phyloP scores from a whole-genome alignment of 2,888 invertebrate genomes.

The Bursaphelenchus okinawaensis region DNA sequence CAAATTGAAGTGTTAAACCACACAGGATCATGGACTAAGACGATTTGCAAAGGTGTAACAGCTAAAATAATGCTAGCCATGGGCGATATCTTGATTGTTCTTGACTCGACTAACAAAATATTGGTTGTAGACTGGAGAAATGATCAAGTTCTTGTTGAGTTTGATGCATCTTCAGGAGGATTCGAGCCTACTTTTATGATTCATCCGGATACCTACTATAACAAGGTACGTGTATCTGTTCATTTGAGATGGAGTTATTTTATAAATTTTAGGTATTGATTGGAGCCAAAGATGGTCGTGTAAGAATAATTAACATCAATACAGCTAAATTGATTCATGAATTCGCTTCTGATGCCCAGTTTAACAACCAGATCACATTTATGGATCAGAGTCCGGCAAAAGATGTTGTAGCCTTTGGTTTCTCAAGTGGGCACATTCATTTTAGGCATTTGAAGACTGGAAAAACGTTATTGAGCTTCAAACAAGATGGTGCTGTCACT shows the following conservation, averaged over 20 bases:
- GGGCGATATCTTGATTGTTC: conserved; percentile 27
- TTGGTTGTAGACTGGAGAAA: conserved; percentile 34
- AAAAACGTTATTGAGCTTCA: conserved; percentile 74
- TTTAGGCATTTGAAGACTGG: conserved; percentile 82
- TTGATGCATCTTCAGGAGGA: conserved; percentile 30
- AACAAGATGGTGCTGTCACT: conserved; percentile 72
- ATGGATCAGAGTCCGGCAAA: conserved; percentile 83
- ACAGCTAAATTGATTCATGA: conserved; percentile 61
- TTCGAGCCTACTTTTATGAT: conserved; percentile 77
- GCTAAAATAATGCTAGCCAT: conserved; percentile 27
- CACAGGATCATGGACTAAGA: conserved; percentile 12
- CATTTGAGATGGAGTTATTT: background rate
- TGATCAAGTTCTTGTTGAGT: conserved; percentile 27
- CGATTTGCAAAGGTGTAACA: background rate
- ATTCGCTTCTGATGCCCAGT: conserved; percentile 61
- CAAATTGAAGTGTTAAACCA: conserved; percentile 14
- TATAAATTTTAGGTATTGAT: conserved; percentile 37
- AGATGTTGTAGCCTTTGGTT: conserved; percentile 82
- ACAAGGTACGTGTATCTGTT: conserved; percentile 69
- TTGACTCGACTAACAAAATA: conserved; percentile 37
- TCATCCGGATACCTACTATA: conserved; percentile 88
- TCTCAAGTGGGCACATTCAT: conserved; percentile 74
- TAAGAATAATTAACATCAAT: conserved; percentile 46
- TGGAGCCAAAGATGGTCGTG: conserved; percentile 38
- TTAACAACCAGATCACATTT: conserved; percentile 61